Evolutionary conservation across 2,797 vertebrate genomes (phyloP).

Genomic region (Acrocephalus scirpaceus): DNA sequence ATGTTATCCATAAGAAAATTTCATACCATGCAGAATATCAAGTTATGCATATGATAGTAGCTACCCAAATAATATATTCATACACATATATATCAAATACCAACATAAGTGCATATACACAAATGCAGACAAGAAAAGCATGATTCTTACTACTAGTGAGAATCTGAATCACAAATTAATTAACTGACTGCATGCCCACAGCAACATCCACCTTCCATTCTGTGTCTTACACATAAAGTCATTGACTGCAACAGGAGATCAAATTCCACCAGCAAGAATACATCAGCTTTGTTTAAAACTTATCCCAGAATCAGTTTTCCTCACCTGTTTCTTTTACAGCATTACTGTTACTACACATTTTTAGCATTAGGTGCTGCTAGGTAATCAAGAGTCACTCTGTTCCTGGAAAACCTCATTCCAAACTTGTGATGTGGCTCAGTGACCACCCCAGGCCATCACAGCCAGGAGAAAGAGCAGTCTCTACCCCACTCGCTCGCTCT

Average conservation of each 20-base stretch:
- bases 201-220: background rate
- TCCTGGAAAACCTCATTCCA: background rate
- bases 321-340: background rate
- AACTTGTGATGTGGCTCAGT: background rate
- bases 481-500: background rate
- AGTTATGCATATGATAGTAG: background rate
- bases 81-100: background rate
- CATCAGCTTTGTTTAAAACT: background rate
- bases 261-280: background rate
- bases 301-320: background rate
- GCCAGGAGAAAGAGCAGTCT: rapidly evolving
- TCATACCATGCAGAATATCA: background rate
- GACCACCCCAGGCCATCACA: background rate
- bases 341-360: background rate
- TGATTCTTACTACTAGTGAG: background rate
- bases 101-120: background rate
- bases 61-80: background rate
- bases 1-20: background rate
- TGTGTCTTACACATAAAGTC: background rate
- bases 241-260: background rate
- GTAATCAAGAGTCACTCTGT: background rate
- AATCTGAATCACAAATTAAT: background rate
- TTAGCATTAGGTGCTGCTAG: background rate
- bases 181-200: background rate
- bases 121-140: background rate